phyloP scores from a whole-genome alignment of 2,797 vertebrate genomes.

The Falco novaeseelandiae region DNA sequence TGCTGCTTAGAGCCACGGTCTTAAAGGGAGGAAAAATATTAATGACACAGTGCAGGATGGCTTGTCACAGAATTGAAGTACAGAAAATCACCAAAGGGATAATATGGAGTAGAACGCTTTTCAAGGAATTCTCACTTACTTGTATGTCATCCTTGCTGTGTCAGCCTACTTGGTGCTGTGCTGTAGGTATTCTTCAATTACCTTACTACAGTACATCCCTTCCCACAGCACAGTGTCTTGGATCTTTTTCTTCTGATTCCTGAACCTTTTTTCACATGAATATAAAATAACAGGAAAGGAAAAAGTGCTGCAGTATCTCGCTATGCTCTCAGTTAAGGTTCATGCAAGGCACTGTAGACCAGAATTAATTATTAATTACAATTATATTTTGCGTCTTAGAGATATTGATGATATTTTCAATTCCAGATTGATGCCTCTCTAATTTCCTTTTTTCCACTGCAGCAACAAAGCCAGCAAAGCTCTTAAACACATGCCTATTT shows the following conservation, averaged over 20 bases:
- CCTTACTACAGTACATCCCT: neutral
- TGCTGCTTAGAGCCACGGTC: neutral
- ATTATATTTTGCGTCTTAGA: neutral
- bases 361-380: conserved; percentile 1
- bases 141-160: fast-evolving
- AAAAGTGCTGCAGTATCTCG: neutral
- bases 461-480: neutral
- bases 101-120: neutral
- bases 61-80: neutral
- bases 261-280: neutral
- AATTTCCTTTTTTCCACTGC: neutral
- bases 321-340: neutral
- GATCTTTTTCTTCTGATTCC: neutral
- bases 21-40: neutral
- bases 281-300: neutral
- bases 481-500: neutral
- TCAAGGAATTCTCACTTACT: neutral
- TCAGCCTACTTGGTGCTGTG: neutral
- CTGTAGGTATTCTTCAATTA: neutral
- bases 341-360: neutral
- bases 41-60: neutral
- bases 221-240: neutral
- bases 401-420: neutral
- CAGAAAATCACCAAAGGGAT: neutral
- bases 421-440: neutral